These are phyloP conservation scores for Anoplophora glabripennis DNA, from an alignment of 1,140 invertebrate genomes.

Conservation along the genomic window DNA sequence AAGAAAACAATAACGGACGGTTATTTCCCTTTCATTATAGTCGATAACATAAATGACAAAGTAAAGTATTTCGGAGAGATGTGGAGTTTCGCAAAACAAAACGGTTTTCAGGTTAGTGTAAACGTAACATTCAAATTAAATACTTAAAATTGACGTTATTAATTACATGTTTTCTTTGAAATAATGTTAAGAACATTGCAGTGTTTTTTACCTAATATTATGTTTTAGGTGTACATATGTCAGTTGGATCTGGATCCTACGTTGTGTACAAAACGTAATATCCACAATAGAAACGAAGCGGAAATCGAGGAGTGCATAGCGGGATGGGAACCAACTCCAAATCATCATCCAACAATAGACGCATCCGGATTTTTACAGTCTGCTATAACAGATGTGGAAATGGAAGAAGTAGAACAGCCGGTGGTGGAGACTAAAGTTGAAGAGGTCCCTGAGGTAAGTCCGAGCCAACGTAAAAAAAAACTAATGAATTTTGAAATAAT, in stretches of 20 bases:
- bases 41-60: constrained; percentile 84
- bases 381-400: constrained; percentile 58
- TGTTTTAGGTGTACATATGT: constrained; percentile 77
- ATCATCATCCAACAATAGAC: constrained; percentile 67
- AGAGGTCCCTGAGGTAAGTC: constrained; percentile 5
- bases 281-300: constrained; percentile 73
- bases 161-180: not conserved
- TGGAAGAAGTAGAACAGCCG: constrained; percentile 56
- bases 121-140: not conserved
- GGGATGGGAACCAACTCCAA: constrained; percentile 77
- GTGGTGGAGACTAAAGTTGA: constrained; percentile 52
- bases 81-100: constrained; percentile 81
- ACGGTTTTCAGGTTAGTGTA: constrained; percentile 79
- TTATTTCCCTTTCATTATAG: constrained; percentile 90
- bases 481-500: too few relatives aligned
- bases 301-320: constrained; percentile 77
- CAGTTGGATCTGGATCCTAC: constrained; percentile 81
- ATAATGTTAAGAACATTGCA: not conserved
- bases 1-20: constrained; percentile 89
- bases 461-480: too few relatives aligned
- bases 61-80: constrained; percentile 82
- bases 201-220: not conserved
- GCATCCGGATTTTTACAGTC: constrained; percentile 79
- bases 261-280: constrained; percentile 77
- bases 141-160: too few relatives aligned